Evolutionary conservation across 2,797 vertebrate genomes (phyloP), one percentile per base, ranked within the genome.

Genomic region (Zenarchopterus dispar): DNA sequence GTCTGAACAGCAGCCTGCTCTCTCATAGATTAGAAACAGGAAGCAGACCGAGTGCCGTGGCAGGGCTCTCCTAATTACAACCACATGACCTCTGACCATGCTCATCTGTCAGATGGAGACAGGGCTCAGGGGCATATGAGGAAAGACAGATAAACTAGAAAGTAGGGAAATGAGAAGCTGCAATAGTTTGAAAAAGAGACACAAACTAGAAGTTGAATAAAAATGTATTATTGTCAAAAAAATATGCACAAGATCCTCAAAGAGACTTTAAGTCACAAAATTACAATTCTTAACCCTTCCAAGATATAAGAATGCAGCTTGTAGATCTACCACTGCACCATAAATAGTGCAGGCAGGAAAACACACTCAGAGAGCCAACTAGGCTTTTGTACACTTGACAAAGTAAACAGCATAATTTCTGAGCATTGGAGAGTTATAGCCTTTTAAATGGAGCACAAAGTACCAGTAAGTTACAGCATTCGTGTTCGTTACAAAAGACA

Each of bases 21-120:
- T 76, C 79, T 69, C 22, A 26, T 31, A 78, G 70, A 79, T 80
- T 72, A 83, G 79, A 87, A 85, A 85, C 81, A 86, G 84, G 82
- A 84, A 85, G 67, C 53, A 6, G 63, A 59, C 58, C 11, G 45
- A 67, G 65, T 21, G 71, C 64, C 39, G 56, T 70, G 78, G 68
- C 73, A 67, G 69, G 41, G 54, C 63, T 67, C 75, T 62, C 52
- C 61, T 87, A 85, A 91, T 85, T 69, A 78, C 70, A 82, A 82
- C 73, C 85, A 86, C 82, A 67, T 59, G 80, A 85, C 89, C 77
- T 80, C 70, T 77, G 79, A 84, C 80, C 70, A 44, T 61, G 52
- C 67, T 77, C 78, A 64, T 79, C 73, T 67, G 73, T 84, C 67
- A 71, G 56, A 22, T 9, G 26, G 21, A 73, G 63, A 73, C 44